Percentiles rank a stretch among this genome's conserved stretches.
Conservation (phyloP, 2,797 vertebrate genomes). For the Mormyrus hasselquistii region DNA sequence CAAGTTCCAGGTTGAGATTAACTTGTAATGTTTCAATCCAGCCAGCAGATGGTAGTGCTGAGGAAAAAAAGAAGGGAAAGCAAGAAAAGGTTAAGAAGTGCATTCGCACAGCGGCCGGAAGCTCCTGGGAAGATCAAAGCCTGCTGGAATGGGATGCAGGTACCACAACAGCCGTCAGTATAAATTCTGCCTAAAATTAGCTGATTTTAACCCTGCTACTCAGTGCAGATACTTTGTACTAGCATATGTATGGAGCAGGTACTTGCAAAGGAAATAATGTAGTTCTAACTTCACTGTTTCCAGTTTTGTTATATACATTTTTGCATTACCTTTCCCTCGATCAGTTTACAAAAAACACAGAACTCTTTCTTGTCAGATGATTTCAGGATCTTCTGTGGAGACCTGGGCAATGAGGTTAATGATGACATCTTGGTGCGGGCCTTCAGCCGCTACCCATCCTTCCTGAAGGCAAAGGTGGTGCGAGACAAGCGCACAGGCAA, state of each 20-base stretch:
- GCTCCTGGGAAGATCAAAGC: constrained; percentile 79
- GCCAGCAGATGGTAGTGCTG: constrained; percentile 63
- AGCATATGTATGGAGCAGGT: not conserved
- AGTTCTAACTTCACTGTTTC: not conserved
- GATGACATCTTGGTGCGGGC: constrained; percentile 86
- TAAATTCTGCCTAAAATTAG: not conserved
- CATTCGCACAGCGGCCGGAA: constrained; percentile 82
- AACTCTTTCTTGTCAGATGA: constrained; percentile 62
- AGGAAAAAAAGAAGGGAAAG: constrained; percentile 79
- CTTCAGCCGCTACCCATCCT: constrained; percentile 85
- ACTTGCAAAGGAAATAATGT: not conserved
- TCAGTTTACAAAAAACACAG: not conserved
- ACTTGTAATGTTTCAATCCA: constrained; percentile 32
- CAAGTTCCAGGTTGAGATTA: not conserved
- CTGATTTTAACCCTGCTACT: not conserved
- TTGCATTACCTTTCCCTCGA: not conserved
- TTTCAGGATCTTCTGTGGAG: constrained; percentile 88
- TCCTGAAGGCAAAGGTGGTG: constrained; percentile 88
- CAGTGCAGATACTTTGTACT: not conserved
- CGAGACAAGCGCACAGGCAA: constrained; percentile 87
- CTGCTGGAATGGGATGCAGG: constrained; percentile 83
- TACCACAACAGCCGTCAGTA: constrained; percentile 33
- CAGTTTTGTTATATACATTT: not conserved
- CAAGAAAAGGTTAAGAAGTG: constrained; percentile 79
- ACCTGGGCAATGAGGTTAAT: constrained; percentile 86